Base-by-base conservation (phyloP, 2,888 invertebrate species). In the Biston stratarius region DNA sequence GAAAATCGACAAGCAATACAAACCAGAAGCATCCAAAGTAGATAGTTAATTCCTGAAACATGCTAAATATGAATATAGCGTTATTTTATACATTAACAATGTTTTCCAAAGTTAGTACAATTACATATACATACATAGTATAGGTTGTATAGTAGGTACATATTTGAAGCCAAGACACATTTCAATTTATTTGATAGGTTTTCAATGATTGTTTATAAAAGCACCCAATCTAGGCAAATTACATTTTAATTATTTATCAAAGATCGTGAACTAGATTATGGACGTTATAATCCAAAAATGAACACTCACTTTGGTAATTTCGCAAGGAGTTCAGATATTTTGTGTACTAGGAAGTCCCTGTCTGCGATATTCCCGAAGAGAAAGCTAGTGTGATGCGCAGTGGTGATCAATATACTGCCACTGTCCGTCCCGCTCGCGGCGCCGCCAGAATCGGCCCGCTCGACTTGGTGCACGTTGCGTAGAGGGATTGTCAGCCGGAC, bases 401-500 rank as follows among this genome's bases (percentile, higher is more conserved):
- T 97, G 0, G 97, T 97, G 48, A 99, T 96, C 57, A 98, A 95
- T 69, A 99, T 95, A 12, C 97, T 96, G 64, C 94, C 92, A 0
- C 87, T 83, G 49, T 92, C 93, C 24, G 95, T 95, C 0, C 96
- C 95, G 6, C 95, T 95, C 66, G 95, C 95, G 0, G 96, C 95
- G 0, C 95, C 95, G 34, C 95, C 96, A 47, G 96, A 96, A 74
- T 97, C 96, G 0, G 96, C 96, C 73, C 96, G 95, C 85, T 98
- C 98, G 33, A 97, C 97, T 80, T 94, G 94, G 84, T 96, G 95
- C 7, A 99, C 96, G 77, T 97, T 97, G 71, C 98, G 95, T 58
- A 99, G 92, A 0, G 99, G 98, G 82, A 99, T 96, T 0, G 98
- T 97, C n/a, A 99, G 90, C 71, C 96, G 96, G 10, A 98, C 98